These are phyloP conservation scores for Melanostigma gelatinosum DNA, from an alignment of 2,113 vertebrate genomes.

Conservation along the genomic window DNA sequence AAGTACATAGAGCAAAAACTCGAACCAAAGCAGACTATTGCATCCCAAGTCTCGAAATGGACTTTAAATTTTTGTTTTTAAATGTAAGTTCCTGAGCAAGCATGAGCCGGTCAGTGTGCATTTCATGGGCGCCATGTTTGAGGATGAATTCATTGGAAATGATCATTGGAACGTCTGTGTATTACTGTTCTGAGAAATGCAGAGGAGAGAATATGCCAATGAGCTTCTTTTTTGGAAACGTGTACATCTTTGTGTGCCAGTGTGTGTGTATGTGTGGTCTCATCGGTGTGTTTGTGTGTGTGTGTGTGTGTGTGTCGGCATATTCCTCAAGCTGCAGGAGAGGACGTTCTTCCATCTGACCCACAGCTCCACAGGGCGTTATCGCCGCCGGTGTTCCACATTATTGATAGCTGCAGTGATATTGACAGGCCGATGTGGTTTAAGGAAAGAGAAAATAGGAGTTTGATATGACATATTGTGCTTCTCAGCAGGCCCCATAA, in stretches of 20 bases:
- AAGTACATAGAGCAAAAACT: background rate
- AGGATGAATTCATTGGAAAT: background rate
- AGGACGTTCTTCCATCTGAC: constrained; percentile 85
- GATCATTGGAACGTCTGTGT: background rate
- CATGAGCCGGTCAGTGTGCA: background rate
- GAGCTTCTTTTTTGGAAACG: constrained; percentile 4
- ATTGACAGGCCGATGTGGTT: constrained; percentile 98
- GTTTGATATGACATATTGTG: constrained; percentile 99
- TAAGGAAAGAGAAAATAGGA: constrained; percentile 92
- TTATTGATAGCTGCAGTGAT: constrained; percentile 99
- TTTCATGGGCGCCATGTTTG: background rate
- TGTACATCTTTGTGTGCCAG: constrained; percentile 22
- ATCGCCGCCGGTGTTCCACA: constrained; percentile 90
- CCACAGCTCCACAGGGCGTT: constrained; percentile 88
- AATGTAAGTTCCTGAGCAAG: background rate
- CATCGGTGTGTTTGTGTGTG: constrained; percentile 13
- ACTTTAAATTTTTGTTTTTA: background rate
- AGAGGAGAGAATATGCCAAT: constrained; percentile 11
- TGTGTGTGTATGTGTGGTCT: background rate
- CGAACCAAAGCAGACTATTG: background rate
- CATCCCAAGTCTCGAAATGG: background rate
- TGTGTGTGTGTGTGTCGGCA: constrained; percentile 19
- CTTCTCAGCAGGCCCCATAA: constrained; percentile 99
- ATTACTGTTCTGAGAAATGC: background rate
- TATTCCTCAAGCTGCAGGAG: constrained; percentile 75